Conservation (phyloP, 2,888 invertebrate species). For the Microctonus brassicae region DNA sequence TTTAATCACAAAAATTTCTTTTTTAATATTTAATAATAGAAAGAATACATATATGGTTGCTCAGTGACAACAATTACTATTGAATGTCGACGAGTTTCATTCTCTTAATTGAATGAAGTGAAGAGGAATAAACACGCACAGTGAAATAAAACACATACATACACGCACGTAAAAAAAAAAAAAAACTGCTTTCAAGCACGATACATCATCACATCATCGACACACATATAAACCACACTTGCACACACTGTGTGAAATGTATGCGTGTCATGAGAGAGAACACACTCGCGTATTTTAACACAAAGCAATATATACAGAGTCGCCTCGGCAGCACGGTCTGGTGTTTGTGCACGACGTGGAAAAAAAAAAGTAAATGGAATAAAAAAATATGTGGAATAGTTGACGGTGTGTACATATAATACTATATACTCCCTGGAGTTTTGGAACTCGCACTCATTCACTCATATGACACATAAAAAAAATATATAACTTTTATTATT, state of each 20-base stretch:
- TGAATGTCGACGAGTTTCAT: not conserved
- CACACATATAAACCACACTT: not conserved
- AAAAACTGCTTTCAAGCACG: not conserved
- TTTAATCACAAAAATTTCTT: not conserved
- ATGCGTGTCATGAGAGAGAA: constrained; percentile 17
- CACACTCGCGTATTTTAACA: not conserved
- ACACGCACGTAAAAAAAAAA: not conserved
- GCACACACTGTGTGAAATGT: not conserved
- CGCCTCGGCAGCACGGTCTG: constrained; percentile 15
- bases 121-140: not conserved
- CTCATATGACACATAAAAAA: not conserved
- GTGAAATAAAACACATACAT: not conserved
- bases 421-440: not conserved
- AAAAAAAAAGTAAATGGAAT: not conserved
- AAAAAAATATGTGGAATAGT: not conserved
- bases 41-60: no score
- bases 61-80: constrained; percentile 10
- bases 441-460: not conserved
- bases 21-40: not conserved
- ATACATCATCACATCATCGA: not conserved
- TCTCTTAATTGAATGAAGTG: not conserved
- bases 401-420: not conserved
- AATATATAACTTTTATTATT: not conserved
- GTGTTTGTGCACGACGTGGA: not conserved
- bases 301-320: not conserved